Evolutionary conservation across 1,140 invertebrate species (phyloP).

Genomic region (Palaemon carinicauda): DNA sequence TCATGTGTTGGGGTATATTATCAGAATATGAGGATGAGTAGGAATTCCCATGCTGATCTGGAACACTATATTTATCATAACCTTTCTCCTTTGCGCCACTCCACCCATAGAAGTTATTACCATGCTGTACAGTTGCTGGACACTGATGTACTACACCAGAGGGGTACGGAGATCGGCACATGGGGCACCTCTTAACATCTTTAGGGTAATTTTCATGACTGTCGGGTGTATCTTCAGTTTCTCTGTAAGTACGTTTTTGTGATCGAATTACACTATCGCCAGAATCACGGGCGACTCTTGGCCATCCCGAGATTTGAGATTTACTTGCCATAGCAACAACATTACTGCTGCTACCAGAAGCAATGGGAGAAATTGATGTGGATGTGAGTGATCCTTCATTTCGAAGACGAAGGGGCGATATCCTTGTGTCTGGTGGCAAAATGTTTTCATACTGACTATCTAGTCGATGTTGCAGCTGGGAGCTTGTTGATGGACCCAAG

Average conservation of each 20-base stretch:
- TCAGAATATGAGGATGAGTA: no score
- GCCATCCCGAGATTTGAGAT: no score
- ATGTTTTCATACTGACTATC: no score
- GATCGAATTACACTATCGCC: background rate
- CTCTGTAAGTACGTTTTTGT: background rate
- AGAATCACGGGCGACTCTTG: no score
- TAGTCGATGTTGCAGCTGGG: no score
- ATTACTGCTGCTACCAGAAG: no score
- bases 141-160: slow-evolving; percentile 25
- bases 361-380: no score
- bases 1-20: background rate
- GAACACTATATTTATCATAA: background rate
- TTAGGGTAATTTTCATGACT: background rate
- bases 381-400: no score
- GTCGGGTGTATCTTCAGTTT: background rate
- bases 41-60: background rate
- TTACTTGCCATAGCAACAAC: no score
- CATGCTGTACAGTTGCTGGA: background rate
- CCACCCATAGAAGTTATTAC: background rate
- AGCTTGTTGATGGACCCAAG: no score
- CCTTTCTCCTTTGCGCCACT: background rate
- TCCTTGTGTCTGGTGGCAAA: no score
- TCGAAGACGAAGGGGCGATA: no score
- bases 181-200: slow-evolving; percentile 28
- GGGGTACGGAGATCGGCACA: slow-evolving; percentile 10